Conservation (phyloP, 1,140 invertebrate genomes). For the Drosophila kikkawai region DNA sequence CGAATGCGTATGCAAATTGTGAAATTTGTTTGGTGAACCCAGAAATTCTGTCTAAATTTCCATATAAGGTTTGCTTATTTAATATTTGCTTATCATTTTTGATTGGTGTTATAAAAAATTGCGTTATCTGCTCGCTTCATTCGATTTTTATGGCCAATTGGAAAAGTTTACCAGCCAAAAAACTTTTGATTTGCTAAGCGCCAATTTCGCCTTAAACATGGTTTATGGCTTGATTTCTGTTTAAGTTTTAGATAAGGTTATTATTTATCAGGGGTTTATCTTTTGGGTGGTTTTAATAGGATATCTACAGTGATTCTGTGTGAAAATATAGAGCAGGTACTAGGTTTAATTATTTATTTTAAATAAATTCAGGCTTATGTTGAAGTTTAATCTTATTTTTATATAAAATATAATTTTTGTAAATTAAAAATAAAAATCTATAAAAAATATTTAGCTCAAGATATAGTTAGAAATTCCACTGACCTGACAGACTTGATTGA, state of each 20-base stretch:
- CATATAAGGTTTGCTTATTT: constrained; percentile 33
- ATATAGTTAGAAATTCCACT: background rate
- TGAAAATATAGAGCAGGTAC: background rate
- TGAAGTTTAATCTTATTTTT: background rate
- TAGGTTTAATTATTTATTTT: background rate
- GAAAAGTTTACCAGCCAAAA: constrained; percentile 48
- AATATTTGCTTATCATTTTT: constrained; percentile 22
- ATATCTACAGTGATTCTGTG: background rate
- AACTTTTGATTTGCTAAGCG: constrained; percentile 21
- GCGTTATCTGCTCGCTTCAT: constrained; percentile 15
- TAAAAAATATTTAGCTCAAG: too few relatives aligned
- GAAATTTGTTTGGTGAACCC: constrained; percentile 39
- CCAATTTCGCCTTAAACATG: constrained; percentile 21
- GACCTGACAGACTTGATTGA: constrained; percentile 38
- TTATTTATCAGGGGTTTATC: background rate
- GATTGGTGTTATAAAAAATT: constrained; percentile 5
- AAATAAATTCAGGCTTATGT: background rate
- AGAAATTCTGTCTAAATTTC: constrained; percentile 23
- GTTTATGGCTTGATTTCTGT: background rate
- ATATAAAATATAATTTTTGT: background rate
- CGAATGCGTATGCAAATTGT: constrained; percentile 46
- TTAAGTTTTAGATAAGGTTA: background rate
- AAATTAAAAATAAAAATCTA: too few relatives aligned
- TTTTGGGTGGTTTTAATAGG: background rate
- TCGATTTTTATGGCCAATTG: constrained; percentile 45